Base-by-base conservation (phyloP, 37 sponge, comb jelly and placozoan species). In the Aphrocallistes beatrix region DNA sequence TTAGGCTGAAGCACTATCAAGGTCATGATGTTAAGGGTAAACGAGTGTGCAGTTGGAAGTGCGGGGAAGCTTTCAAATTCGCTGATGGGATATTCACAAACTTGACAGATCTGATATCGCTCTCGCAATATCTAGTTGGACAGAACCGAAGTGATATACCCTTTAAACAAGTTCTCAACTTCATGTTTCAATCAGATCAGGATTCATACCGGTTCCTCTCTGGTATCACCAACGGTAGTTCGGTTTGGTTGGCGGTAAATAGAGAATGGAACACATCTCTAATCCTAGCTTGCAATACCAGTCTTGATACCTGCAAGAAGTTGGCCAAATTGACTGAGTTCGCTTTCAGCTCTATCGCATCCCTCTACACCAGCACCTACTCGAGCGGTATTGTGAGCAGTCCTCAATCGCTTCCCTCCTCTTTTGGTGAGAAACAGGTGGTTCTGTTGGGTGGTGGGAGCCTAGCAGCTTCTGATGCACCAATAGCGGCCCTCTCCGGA, bases 251-350 rank as follows among this genome's bases (percentile, higher is more conserved):
- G 34, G 75, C 75, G 6, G 8, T 60, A 32, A 30, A 60, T 60
- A 25, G 10, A 28, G 34, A 60, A 60, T 60, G 75, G 75, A 60
- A 60, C 10, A 60, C 75, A 19, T 60, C 75, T 19, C 25, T 60
- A 25, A 60, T 60, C 34, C 75, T 60, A 1, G 75, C 75, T 60
- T 60, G 75, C 75, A 60, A 60, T 60, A 60, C 75, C 10, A 60
- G 75, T 60, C 75, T 60, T 60, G 75, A 60, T 19, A 60, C 10
- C n/a, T 60, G 75, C n/a, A 60, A 60, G n/a, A 60, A 60, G 75
- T 13, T 60, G n/a, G 75, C 75, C n/a, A 60, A 60, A 60, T 13
- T 60, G 21, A 19, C 75, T 13, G 75, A 60, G n/a, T 60, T 60
- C 34, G n/a, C 75, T 60, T 60, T 60, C 75, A 19, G 3, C 21